phyloP scores from a whole-genome alignment of 2,888 invertebrate genomes.

The Hypomecis atomaria region DNA sequence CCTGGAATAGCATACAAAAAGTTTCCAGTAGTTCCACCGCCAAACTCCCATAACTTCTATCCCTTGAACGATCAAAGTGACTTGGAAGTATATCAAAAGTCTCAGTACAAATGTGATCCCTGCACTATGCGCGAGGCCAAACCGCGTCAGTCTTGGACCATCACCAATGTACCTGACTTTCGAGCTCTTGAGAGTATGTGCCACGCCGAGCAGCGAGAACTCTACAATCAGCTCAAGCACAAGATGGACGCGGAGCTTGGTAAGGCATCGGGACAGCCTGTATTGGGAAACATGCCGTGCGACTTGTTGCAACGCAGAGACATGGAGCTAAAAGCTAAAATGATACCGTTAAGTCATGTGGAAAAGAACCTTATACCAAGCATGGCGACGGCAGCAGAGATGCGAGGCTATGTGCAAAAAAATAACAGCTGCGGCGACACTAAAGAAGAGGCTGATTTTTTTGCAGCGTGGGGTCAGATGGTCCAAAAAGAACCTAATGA shows the following conservation, averaged over 20 bases:
- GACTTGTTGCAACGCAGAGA: conserved; percentile 76
- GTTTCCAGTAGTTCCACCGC: conserved; percentile 71
- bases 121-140: conserved; percentile 74
- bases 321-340: conserved; percentile 78
- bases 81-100: conserved; percentile 69
- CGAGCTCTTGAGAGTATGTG: conserved; percentile 74
- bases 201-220: conserved; percentile 74
- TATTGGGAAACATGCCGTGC: conserved; percentile 67
- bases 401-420: conserved; percentile 73
- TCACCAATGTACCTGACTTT: conserved; percentile 76
- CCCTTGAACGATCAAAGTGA: conserved; percentile 73
- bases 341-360: conserved; percentile 80
- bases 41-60: conserved; percentile 72
- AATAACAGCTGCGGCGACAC: conserved; percentile 81
- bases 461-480: conserved; percentile 84
- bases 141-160: conserved; percentile 81
- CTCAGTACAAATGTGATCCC: conserved; percentile 74
- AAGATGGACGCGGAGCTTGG: conserved; percentile 80
- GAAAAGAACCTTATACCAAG: conserved; percentile 78
- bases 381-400: conserved; percentile 73
- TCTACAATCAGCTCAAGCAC: conserved; percentile 76
- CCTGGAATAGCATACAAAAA: conserved; percentile 73
- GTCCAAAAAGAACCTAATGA: conserved; percentile 82
- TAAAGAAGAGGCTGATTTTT: conserved; percentile 82
- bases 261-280: conserved; percentile 72